phyloP scores from a whole-genome alignment of 2,797 vertebrate genomes.

The Hyperoplus immaculatus region DNA sequence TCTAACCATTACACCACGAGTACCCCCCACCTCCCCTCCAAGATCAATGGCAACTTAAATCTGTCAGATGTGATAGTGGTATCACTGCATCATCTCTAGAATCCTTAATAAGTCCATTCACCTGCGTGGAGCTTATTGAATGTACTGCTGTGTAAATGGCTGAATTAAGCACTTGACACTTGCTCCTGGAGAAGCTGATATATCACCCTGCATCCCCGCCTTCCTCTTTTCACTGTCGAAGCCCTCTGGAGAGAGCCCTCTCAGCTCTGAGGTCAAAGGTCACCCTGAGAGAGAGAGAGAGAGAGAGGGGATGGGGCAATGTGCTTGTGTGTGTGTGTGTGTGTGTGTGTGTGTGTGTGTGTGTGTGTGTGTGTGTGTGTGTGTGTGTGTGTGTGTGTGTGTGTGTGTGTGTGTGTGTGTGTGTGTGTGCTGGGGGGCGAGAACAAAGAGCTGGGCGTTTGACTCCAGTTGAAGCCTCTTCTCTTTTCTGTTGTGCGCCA shows the following conservation, averaged over 20 bases:
- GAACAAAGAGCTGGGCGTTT: constrained; percentile 69
- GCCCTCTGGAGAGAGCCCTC: constrained; percentile 58
- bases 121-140: constrained; percentile 23
- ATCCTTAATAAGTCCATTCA: neutral
- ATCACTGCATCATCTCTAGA: neutral
- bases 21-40: too few relatives aligned
- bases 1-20: neutral
- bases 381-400: too few relatives aligned
- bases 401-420: too few relatives aligned
- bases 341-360: too few relatives aligned
- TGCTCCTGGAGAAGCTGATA: constrained; percentile 38
- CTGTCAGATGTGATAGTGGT: neutral
- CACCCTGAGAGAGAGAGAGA: constrained; percentile 44
- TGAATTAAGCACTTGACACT: constrained; percentile 67
- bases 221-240: constrained; percentile 30
- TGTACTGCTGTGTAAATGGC: constrained; percentile 39
- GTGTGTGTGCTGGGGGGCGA: neutral
- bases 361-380: too few relatives aligned
- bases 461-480: constrained; percentile 51
- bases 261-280: constrained; percentile 70
- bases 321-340: too few relatives aligned
- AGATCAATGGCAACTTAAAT: neutral
- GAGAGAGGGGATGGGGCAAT: too few relatives aligned
- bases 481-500: constrained; percentile 59
- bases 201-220: neutral